Evolutionary conservation across 1,140 invertebrate species (phyloP).

Genomic region (Dendroctonus ponderosae): DNA sequence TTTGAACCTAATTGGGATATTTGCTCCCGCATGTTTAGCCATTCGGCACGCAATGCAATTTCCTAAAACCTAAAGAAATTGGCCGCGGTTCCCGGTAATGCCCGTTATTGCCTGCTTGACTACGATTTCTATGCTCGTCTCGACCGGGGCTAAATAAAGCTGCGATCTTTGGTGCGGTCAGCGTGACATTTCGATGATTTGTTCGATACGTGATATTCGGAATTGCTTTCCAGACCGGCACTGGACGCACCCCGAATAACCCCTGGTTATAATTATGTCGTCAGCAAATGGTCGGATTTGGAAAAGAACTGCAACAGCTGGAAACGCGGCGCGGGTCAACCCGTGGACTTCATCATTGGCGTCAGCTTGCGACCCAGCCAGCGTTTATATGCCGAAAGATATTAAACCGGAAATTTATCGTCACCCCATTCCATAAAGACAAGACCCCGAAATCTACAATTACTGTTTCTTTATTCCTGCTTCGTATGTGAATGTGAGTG

Average conservation of each 20-base stretch:
- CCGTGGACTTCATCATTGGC: conserved; percentile 46
- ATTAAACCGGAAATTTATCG: conserved; percentile 50
- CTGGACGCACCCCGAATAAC: conserved; percentile 13
- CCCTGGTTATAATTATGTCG: conserved; percentile 42
- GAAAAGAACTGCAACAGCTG: conserved; percentile 23
- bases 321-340: conserved; percentile 39
- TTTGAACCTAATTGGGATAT: conserved; percentile 30
- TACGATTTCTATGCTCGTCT: conserved; percentile 48
- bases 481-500: conserved; percentile 3
- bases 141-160: conserved; percentile 43
- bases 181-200: conserved; percentile 47
- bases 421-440: conserved; percentile 43
- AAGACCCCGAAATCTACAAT: conserved; percentile 44
- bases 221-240: conserved; percentile 15
- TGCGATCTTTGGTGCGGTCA: conserved; percentile 42
- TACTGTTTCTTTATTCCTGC: conserved; percentile 47
- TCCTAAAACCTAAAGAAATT: conserved; percentile 44
- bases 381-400: conserved; percentile 47
- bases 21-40: conserved; percentile 4
- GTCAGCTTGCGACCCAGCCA: conserved; percentile 47
- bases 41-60: conserved; percentile 33
- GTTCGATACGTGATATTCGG: conserved; percentile 43
- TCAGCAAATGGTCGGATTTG: conserved; percentile 39
- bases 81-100: conserved; percentile 41
- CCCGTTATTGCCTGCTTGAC: conserved; percentile 47